phyloP scores from a whole-genome alignment of 2,888 invertebrate genomes.

The Flexamia atlantica region DNA sequence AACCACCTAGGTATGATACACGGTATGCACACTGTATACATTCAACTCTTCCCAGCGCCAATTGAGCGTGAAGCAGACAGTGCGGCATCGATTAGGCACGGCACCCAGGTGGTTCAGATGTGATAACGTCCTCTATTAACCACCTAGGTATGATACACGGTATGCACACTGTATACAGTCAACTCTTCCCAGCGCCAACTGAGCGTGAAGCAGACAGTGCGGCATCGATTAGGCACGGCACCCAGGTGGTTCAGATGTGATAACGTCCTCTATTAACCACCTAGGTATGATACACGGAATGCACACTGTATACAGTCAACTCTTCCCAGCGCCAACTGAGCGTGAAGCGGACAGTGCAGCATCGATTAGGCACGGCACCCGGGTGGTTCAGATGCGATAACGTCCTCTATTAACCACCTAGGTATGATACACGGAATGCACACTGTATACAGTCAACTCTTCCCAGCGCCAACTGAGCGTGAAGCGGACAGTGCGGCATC shows the following conservation, averaged over 20 bases:
- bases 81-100: conserved; percentile 21
- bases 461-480: conserved; percentile 2
- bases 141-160: background rate
- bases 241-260: conserved; percentile 54
- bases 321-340: background rate
- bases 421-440: background rate
- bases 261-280: conserved; percentile 40
- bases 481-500: conserved; percentile 34
- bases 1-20: background rate
- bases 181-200: background rate
- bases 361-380: conserved; percentile 19
- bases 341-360: background rate
- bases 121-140: background rate
- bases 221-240: conserved; percentile 29
- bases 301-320: background rate
- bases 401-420: background rate
- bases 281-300: background rate
- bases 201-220: background rate
- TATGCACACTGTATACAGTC: background rate
- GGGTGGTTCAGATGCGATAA: conserved; percentile 38
- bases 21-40: background rate
- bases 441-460: background rate
- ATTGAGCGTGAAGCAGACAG: conserved; percentile 5
- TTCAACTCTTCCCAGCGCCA: background rate
- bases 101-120: conserved; percentile 37